Base-by-base conservation (phyloP, 2,888 invertebrate species). In the Mimachlamys varia region DNA sequence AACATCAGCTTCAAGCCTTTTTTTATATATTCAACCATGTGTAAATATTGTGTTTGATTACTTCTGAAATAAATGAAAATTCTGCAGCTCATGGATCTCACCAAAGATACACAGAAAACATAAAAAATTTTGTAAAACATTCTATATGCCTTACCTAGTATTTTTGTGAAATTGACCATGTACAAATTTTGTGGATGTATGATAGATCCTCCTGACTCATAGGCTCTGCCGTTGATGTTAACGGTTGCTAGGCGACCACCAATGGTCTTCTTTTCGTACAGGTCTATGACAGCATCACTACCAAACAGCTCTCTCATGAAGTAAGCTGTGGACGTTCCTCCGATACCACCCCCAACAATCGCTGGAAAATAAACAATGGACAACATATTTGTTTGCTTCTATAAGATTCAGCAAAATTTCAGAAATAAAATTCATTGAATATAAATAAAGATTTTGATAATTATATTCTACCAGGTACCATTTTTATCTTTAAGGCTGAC, bases 271-370 rank as follows among this genome's bases (percentile, higher is more conserved):
- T 96, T 96, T 95, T 98, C 98, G 95, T 97, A 98, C 15, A 98
- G 94, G 94, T 97, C 97, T 89, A 98, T 97, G 0, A 96, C 93
- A 10, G 97, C 95, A 90, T 97, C 95, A 96, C 95, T 92, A 12
- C 95, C 96, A 93, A 97, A 96, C 33, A 97, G 94, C 94, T 97
- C 96, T 17, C 97, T 96, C 13, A 98, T 95, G 94, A 97, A 97
- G 95, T 97, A 97, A 0, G 97, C 97, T 27, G 97, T 96, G 0
- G 97, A 97, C 2, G 97, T 97, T 44, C 98, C 98, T 76, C 98
- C 97, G 88, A 98, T 97, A 13, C 98, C 98, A 88, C 97, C 97
- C 27, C 98, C 98, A 92, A 98, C 96, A 53, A 98, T 97, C 55
- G 97, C 98, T 98, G 94, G 55, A 94, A 89, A 44, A 27, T 13